Evolutionary conservation across 2,888 invertebrate genomes (phyloP).

Genomic region (Aphodius granarius): DNA sequence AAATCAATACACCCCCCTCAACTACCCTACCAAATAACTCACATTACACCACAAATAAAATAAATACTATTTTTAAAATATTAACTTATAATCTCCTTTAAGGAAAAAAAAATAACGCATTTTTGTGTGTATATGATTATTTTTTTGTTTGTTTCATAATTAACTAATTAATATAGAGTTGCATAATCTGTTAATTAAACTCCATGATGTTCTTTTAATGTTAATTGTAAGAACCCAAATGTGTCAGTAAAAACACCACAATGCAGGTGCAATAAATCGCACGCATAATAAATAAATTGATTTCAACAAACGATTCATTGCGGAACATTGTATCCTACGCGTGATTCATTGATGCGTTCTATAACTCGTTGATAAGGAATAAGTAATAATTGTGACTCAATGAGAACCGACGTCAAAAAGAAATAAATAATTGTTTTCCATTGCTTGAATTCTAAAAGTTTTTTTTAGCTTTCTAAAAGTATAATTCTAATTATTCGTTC

Average conservation of each 20-base stretch:
- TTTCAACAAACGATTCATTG: neutral
- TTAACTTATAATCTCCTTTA: too few species aligned
- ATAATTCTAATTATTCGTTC: too few species aligned
- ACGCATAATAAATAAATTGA: neutral
- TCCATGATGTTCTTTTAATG: neutral
- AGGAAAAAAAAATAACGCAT: too few species aligned
- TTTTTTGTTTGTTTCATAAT: too few species aligned
- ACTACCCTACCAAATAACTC: neutral
- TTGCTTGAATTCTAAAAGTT: too few species aligned
- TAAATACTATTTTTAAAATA: neutral
- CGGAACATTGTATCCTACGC: neutral
- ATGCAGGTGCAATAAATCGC: neutral
- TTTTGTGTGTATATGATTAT: too few species aligned
- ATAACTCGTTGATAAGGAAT: neutral
- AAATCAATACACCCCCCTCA: constrained; percentile 28
- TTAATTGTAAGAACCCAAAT: neutral
- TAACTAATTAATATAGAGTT: too few species aligned
- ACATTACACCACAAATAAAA: constrained; percentile 19
- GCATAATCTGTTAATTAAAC: too few species aligned
- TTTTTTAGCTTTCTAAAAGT: too few species aligned
- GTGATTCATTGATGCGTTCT: neutral
- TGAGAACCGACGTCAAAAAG: neutral
- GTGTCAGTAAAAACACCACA: neutral
- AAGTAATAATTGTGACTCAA: neutral
- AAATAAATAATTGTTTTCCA: too few species aligned